Evolutionary conservation across 2,888 invertebrate species (phyloP), one percentile per base, ranked within the genome.

Genomic region (Nomada lathburiana): DNA sequence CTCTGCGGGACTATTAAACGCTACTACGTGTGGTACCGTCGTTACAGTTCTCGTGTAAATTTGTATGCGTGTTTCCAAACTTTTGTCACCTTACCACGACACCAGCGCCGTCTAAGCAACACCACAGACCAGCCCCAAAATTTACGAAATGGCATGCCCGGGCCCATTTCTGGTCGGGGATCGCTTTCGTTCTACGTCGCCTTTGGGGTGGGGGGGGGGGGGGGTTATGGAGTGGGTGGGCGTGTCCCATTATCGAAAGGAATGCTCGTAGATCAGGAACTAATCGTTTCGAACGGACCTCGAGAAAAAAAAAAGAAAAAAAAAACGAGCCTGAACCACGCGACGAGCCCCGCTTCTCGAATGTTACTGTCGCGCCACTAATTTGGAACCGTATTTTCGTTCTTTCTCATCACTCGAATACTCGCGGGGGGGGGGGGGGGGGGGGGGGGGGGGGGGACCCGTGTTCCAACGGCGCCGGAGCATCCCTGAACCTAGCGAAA

Each of bases 191-290:
- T 57, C 76, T 65, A 65, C 81, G 68, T 81, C 81, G 64, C 74
- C 81, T 83, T n/a, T 20, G 53, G n/a, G 53, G 53, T 20, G 36
- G 7, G 36, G 26, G 26, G 1, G 26, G 26, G 7, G 36, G 29
- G 36, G 36, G 36, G 0, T 36, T 36, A 36, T 0, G 36, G 36
- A 11, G 47, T 11, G 16, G 16, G 62, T 29, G 79, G 63, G 80
- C 75, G 69, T 60, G 59, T 26, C 26, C 53, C 36, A 26, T 52
- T 20, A 53, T 53, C 86, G 57, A 87, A 82, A 86, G 88, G 88
- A 88, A 88, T 88, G 86, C 88, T 86, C 85, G 71, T 72, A 86
- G 83, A 88, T 84, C 86, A 88, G 88, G 88, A 88, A 88, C 86
- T 88, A 86, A 82, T 85, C 79, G 81, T 81, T 26, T 57, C 76